These are phyloP conservation scores for Amiota minor DNA, from an alignment of 2,888 invertebrate genomes.

Conservation along the genomic window DNA sequence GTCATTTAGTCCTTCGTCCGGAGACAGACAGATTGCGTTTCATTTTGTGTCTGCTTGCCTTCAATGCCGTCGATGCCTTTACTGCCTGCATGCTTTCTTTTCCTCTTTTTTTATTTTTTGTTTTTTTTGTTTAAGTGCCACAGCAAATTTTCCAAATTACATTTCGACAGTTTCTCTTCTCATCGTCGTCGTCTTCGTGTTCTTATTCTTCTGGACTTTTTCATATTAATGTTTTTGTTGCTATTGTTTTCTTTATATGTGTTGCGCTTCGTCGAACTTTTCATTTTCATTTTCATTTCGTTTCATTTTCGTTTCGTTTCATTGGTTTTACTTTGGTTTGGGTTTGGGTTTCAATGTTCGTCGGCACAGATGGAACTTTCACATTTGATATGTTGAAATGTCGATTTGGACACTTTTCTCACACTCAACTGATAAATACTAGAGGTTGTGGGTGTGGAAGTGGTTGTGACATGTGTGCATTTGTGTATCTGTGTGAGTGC, in stretches of 20 bases:
- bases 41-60: constrained; percentile 47
- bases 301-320: too few relatives aligned
- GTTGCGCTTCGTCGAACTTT: constrained; percentile 31
- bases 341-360: too few relatives aligned
- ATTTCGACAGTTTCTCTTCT: constrained; percentile 62
- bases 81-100: background rate
- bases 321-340: too few relatives aligned
- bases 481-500: constrained; percentile 11
- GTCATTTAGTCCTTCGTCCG: background rate
- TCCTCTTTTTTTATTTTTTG: background rate
- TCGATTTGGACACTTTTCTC: too few relatives aligned
- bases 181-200: constrained; percentile 27
- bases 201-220: constrained; percentile 18
- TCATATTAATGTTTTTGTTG: background rate
- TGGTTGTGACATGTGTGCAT: constrained; percentile 38
- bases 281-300: constrained; percentile 38
- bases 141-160: constrained; percentile 62
- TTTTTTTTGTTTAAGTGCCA: constrained; percentile 19
- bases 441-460: background rate
- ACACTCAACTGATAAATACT: constrained; percentile 59
- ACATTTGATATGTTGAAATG: constrained; percentile 59
- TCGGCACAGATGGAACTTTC: constrained; percentile 47
- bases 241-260: constrained; percentile 29
- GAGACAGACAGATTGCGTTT: constrained; percentile 65
- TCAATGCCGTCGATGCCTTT: background rate